Evolutionary conservation across 2,797 vertebrate genomes (phyloP), one percentile per base, ranked within the genome.

Genomic region (Champsocephalus gunnari): DNA sequence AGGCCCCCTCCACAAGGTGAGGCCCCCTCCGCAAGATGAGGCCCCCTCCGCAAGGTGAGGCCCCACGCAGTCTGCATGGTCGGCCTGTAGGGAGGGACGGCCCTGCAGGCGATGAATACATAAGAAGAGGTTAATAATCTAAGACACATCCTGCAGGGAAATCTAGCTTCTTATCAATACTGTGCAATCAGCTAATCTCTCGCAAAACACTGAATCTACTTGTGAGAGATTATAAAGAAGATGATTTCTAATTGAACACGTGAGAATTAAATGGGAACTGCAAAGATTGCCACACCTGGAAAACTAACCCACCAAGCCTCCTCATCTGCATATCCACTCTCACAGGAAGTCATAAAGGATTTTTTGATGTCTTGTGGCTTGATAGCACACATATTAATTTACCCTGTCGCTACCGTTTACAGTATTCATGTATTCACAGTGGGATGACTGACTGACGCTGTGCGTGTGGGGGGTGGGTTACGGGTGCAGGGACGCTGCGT

Each of bases 351-450:
- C 85, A 70, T 74, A 72, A 77, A 86, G 66, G 44, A 72, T 78
- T 86, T 78, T 86, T 77, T 64, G 50, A 80, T 83, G 73, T 74
- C 68, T 54, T 59, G 34, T 68, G 55, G 67, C 82, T 84, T 80
- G 60, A 76, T 80, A 50, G 80, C 71, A 54, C 72, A 60, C 50
- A 21, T 48, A 45, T 71, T 81, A 85, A 86, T 89, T 89, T 83
- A 82, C 68, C 69, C 75, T 74, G 79, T 91, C 86, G 45, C 79
- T 50, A 48, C 66, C 80, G 74, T 83, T 85, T 76, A 90, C 81
- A 66, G 64, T 87, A 84, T 90, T 93, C 80, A 88, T 92, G 85
- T 83, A 88, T 92, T 91, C 87, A 84, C 82, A 83, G 43, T 41
- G 66, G 63, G 76, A 81, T 21, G 75, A 82, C 82, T 83, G 81